A percentile compares a stretch with the other conserved stretches of the same genome.
Evolutionary conservation across 1,140 invertebrate species (phyloP).

Genomic region (Brachionus calyciflorus): DNA sequence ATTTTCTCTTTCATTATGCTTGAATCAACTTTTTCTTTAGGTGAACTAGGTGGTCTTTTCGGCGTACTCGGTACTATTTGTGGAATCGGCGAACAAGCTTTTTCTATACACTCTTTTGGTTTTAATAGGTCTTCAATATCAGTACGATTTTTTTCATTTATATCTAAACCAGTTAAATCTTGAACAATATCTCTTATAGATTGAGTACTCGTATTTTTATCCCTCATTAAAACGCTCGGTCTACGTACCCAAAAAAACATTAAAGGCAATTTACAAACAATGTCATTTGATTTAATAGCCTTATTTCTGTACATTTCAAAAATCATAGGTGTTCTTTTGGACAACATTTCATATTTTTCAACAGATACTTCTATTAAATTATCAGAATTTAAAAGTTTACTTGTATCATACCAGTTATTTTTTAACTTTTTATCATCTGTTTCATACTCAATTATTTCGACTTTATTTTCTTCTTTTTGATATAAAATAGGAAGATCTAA

Average conservation of each 20-base stretch:
- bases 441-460: background rate
- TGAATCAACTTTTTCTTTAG: background rate
- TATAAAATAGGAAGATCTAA: slow-evolving; percentile 23
- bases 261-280: slow-evolving; percentile 9
- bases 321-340: slow-evolving; percentile 14
- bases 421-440: background rate
- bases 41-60: background rate
- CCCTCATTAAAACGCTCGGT: background rate
- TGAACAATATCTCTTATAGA: background rate
- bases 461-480: background rate
- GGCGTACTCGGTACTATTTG: background rate
- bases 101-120: background rate
- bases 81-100: background rate
- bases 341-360: background rate
- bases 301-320: slow-evolving; percentile 22
- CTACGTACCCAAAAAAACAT: slow-evolving; percentile 37
- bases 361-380: background rate
- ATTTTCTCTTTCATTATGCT: background rate
- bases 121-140: background rate
- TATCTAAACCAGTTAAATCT: slow-evolving; percentile 7
- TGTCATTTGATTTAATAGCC: background rate
- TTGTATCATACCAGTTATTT: background rate
- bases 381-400: background rate
- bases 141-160: background rate
- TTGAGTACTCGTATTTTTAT: slow-evolving; percentile 2